A percentile compares a stretch with the other conserved stretches of the same genome.
phyloP scores from a whole-genome alignment of 1,140 invertebrate species.

The Homalodisca vitripennis region DNA sequence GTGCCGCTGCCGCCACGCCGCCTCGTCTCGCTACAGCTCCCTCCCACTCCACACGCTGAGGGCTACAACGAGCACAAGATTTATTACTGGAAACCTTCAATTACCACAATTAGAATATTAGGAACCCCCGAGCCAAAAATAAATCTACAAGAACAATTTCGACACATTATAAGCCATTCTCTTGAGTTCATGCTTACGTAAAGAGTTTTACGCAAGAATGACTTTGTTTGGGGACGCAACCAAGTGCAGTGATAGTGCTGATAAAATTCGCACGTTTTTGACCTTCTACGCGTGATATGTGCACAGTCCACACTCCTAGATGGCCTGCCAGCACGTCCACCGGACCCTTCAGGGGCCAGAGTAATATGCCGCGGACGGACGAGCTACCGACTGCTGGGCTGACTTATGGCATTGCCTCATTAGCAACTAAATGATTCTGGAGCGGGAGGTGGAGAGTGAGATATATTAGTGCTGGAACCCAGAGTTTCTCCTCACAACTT shows the following conservation, averaged over 20 bases:
- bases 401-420: neutral
- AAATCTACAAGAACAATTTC: constrained; percentile 5
- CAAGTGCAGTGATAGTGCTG: too few relatives aligned
- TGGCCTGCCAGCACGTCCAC: too few relatives aligned
- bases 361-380: too few relatives aligned
- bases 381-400: neutral
- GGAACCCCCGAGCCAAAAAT: constrained; percentile 11
- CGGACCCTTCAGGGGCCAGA: too few relatives aligned
- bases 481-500: too few relatives aligned
- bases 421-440: constrained; percentile 13
- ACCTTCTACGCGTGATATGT: too few relatives aligned
- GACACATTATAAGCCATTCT: constrained; percentile 19
- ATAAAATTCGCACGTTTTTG: too few relatives aligned
- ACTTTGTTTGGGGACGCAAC: too few relatives aligned
- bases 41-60: too few relatives aligned
- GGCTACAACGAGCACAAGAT: constrained; percentile 5
- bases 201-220: constrained; percentile 6
- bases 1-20: neutral
- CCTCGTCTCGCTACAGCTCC: too few relatives aligned
- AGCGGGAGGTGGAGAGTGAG: neutral
- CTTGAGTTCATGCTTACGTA: neutral
- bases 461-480: neutral
- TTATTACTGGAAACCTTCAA: constrained; percentile 16
- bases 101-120: constrained; percentile 25
- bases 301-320: too few relatives aligned